Percentiles rank a stretch among this genome's conserved stretches.
These are phyloP conservation scores for Odocoileus virginianus DNA, from an alignment of 2,113 vertebrate species.

Conservation along the genomic window DNA sequence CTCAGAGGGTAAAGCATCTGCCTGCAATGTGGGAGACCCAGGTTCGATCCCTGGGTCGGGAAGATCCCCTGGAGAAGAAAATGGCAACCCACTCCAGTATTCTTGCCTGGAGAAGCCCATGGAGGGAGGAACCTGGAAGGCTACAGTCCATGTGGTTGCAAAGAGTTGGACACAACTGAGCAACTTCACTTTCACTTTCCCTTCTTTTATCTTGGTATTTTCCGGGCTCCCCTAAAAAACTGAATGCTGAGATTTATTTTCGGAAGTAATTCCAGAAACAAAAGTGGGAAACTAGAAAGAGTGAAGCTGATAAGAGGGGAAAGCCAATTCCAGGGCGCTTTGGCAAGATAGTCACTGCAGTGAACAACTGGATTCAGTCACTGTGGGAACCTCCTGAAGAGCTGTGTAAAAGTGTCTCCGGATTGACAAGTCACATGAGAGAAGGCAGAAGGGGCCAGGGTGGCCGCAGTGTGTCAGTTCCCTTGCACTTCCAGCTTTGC, in stretches of 20 bases:
- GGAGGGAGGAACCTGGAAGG: no score
- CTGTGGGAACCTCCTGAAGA: background rate
- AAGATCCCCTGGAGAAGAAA: no score
- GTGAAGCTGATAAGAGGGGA: background rate
- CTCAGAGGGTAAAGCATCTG: no score
- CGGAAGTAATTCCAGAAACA: background rate
- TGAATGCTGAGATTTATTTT: background rate
- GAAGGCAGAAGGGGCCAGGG: background rate
- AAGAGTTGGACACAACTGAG: no score
- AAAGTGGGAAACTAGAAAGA: background rate
- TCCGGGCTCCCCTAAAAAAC: background rate
- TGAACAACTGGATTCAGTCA: background rate
- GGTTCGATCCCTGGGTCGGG: no score
- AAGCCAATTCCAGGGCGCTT: background rate
- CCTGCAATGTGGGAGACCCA: no score
- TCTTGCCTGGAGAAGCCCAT: no score
- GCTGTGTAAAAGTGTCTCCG: background rate
- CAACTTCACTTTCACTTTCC: no score
- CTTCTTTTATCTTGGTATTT: background rate
- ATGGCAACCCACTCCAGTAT: no score
- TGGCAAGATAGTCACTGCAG: background rate
- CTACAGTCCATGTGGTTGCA: no score
- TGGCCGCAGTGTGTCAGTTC: background rate
- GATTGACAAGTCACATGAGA: background rate
- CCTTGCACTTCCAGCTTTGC: no score